Conservation (phyloP, 2,888 invertebrate species). For the Lobophora halterata region DNA sequence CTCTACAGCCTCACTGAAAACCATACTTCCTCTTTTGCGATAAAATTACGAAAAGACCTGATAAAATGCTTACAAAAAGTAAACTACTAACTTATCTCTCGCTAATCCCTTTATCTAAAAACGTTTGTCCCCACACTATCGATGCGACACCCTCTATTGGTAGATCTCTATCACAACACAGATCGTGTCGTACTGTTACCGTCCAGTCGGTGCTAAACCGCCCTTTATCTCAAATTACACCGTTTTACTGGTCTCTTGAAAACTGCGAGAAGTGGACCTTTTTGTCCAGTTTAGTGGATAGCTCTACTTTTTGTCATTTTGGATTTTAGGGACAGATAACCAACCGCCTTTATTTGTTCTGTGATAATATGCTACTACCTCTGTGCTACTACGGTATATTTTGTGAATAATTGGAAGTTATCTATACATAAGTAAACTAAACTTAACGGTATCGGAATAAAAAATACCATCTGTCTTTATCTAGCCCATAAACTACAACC, state of each 20-base stretch:
- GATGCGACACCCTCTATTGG: constrained; percentile 41
- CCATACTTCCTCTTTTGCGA: too few species aligned
- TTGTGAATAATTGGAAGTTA: too few species aligned
- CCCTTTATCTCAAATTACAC: constrained; percentile 73
- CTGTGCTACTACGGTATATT: too few species aligned
- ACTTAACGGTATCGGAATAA: too few species aligned
- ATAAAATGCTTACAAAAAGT: background rate
- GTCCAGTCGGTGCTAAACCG: constrained; percentile 46
- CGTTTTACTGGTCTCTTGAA: constrained; percentile 64
- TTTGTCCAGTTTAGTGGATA: constrained; percentile 48
- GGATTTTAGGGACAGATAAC: background rate
- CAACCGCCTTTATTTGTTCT: too few species aligned
- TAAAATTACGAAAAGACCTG: background rate
- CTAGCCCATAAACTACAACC: too few species aligned
- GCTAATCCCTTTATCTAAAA: constrained; percentile 35
- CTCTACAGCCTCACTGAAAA: too few species aligned
- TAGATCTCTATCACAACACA: constrained; percentile 59
- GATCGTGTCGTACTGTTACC: constrained; percentile 22
- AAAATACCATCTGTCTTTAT: too few species aligned
- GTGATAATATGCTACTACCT: too few species aligned
- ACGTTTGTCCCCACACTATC: constrained; percentile 35
- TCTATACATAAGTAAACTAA: too few species aligned
- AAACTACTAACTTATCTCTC: constrained; percentile 28
- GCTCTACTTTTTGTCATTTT: constrained; percentile 42
- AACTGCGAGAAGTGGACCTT: constrained; percentile 58